Percentiles rank a stretch among this genome's conserved stretches.
Evolutionary conservation across 2,888 invertebrate species (phyloP).

Genomic region (Oscheius sp.): DNA sequence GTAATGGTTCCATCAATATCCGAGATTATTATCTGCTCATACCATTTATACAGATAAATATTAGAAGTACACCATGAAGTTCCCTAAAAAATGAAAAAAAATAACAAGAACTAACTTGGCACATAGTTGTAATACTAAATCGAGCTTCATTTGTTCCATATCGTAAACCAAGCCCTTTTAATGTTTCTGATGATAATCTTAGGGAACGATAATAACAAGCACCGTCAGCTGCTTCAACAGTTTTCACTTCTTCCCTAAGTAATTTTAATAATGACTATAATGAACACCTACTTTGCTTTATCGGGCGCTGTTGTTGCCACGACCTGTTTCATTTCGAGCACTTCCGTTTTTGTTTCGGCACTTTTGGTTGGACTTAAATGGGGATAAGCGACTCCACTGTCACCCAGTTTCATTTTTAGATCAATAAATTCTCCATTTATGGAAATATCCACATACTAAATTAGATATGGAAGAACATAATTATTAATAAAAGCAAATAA

Average conservation of each 20-base stretch:
- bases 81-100: constrained; percentile 78
- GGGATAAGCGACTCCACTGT: constrained; percentile 98
- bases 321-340: constrained; percentile 73
- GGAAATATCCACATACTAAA: constrained; percentile 90
- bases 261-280: neutral
- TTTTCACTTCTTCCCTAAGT: neutral
- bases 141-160: constrained; percentile 92
- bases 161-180: constrained; percentile 87
- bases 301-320: no score
- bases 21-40: constrained; percentile 96
- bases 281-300: no score
- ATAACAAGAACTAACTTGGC: constrained; percentile 76
- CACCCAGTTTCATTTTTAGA: constrained; percentile 93
- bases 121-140: constrained; percentile 98
- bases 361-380: no score
- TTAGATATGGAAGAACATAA: constrained; percentile 76
- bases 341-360: constrained; percentile 80
- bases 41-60: constrained; percentile 95
- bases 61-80: constrained; percentile 95
- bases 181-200: constrained; percentile 73
- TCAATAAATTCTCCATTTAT: constrained; percentile 85
- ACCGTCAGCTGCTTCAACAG: constrained; percentile 8
- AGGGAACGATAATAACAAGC: neutral
- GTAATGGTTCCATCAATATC: constrained; percentile 88
- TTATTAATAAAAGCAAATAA: no score